Base-by-base conservation (phyloP, 2,888 invertebrate genomes). In the Archips xylosteana region DNA sequence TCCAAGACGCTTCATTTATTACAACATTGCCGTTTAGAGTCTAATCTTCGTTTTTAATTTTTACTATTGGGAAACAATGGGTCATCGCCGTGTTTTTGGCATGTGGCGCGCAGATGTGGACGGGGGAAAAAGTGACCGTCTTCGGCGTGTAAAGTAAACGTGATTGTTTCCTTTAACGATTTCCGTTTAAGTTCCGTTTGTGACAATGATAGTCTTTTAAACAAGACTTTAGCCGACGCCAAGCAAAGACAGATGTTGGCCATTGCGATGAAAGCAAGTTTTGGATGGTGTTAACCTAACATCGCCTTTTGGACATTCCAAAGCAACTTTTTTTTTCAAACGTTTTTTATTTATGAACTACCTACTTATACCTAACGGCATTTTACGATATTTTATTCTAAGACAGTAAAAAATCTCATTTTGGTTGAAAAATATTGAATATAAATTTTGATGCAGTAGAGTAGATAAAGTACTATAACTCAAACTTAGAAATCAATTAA, bases 1-100 rank as follows among this genome's bases (percentile, higher is more conserved):
- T 92, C 91, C 89, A 92, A 93, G 92, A 88, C 90, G 89, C 83
- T 90, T 92, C 92, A 92, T 93, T 93, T 92, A 93, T 92, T 91
- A 92, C 91, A 87, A 92, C 91, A 92, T 92, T 92, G 90, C 92
- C 88, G 89, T 92, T 94, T 92, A 91, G 89, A 90, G 90, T 89
- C 91, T 94, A 94, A 94, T 94, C 92, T 91, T 83, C 89, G 85
- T 87, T 92, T 92, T 92, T 92, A 93, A 84, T 87, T 92, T 92
- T 92, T 92, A 93, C 91, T 92, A 88, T 91, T 77, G 79, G 83
- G 89, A 91, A 92, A 94, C 94, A 94, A 94, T 94, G 92, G 92
- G 92, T 87, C 92, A 92, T 87, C 85, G 80, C 79, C 86, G 83
- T 89, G 89, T 90, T 93, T 91, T 90, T 85, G 91, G 89, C 92